Percentiles rank a stretch among this genome's conserved stretches.
Evolutionary conservation across 2,113 vertebrate genomes (phyloP).

Genomic region (Perognathus longimembris): DNA sequence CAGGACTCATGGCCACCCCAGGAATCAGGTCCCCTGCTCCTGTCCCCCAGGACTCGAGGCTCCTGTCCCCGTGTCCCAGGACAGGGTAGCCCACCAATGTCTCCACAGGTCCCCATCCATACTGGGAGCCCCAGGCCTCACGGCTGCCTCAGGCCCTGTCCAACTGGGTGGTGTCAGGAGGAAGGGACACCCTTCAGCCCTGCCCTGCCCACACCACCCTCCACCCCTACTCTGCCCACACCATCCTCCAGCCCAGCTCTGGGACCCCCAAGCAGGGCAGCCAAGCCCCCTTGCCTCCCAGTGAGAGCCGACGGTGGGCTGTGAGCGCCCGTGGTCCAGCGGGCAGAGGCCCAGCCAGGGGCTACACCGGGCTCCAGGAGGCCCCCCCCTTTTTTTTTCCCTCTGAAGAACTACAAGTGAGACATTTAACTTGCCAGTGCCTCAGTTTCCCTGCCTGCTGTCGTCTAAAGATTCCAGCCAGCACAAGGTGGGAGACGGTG

Average conservation of each 20-base stretch:
- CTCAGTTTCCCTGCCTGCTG: constrained; percentile 21
- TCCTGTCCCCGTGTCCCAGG: neutral
- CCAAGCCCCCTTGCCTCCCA: neutral
- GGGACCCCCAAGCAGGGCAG: neutral
- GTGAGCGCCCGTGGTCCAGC: rapidly evolving
- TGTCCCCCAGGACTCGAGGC: no score
- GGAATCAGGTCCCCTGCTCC: no score
- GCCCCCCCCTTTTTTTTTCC: no score
- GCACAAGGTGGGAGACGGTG: neutral
- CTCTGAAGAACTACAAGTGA: neutral
- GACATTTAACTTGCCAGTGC: neutral
- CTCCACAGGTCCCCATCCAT: no score
- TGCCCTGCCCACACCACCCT: no score
- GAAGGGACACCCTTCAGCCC: neutral
- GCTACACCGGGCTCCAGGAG: rapidly evolving
- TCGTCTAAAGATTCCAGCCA: no score
- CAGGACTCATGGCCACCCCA: no score
- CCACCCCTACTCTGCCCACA: no score
- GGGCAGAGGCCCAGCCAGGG: neutral
- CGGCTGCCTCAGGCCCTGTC: rapidly evolving
- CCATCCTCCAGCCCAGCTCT: neutral
- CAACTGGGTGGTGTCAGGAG: neutral
- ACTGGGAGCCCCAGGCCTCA: neutral
- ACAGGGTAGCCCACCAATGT: neutral
- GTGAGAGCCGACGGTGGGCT: neutral